Conservation (phyloP, 2,113 vertebrate species). For the Stictonetta naevosa region DNA sequence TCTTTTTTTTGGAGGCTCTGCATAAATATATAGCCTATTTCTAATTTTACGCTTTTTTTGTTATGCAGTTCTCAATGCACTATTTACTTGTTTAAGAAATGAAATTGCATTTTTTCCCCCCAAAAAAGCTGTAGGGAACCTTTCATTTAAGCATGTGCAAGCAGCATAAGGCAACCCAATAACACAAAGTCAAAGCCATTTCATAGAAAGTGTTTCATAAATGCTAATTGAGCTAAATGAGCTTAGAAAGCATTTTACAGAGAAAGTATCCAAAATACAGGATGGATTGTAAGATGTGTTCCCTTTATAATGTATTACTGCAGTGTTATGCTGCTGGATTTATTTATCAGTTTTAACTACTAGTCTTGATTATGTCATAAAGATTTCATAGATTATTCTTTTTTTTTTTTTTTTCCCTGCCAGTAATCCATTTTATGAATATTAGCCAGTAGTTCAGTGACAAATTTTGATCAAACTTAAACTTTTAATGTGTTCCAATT, state of each 20-base stretch:
- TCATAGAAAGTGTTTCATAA: neutral
- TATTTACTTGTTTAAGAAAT: neutral
- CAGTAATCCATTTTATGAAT: neutral
- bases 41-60: neutral
- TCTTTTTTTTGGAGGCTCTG: neutral
- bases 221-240: constrained; percentile 14
- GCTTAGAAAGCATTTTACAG: neutral
- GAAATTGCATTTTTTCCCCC: neutral
- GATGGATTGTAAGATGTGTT: neutral
- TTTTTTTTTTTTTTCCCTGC: neutral
- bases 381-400: neutral
- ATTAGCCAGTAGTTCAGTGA: neutral
- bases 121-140: neutral
- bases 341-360: neutral
- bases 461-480: neutral
- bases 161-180: neutral
- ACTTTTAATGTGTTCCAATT: constrained; percentile 4
- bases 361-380: neutral
- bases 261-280: neutral
- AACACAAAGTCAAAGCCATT: neutral
- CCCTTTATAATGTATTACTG: neutral
- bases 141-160: neutral
- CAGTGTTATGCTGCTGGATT: neutral
- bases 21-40: neutral
- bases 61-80: neutral